phyloP scores from a whole-genome alignment of 2,113 vertebrate genomes.

The Rhynchopsitta pachyrhyncha region DNA sequence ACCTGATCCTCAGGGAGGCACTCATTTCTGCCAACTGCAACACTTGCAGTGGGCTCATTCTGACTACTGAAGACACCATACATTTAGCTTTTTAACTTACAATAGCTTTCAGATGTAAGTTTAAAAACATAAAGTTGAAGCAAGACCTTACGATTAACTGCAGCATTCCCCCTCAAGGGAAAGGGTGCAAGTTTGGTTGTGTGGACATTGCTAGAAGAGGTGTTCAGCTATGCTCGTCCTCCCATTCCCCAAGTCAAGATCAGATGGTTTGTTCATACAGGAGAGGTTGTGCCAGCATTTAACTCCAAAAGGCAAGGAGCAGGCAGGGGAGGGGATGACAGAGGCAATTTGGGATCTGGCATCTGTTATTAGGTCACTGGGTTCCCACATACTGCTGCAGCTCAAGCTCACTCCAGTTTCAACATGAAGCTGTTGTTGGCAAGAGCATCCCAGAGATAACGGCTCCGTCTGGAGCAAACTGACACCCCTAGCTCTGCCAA shows the following conservation, averaged over 20 bases:
- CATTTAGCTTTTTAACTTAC: background rate
- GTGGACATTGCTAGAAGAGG: background rate
- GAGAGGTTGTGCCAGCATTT: background rate
- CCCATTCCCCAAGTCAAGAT: background rate
- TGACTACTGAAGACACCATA: fast-evolving
- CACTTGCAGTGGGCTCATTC: background rate
- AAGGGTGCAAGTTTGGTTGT: background rate
- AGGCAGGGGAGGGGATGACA: background rate
- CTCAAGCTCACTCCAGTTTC: background rate
- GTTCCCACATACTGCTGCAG: background rate
- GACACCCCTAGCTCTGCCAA: background rate
- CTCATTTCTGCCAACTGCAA: background rate
- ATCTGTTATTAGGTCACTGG: background rate
- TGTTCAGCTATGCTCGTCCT: background rate
- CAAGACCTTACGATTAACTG: background rate
- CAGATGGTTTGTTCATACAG: background rate
- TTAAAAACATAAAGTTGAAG: background rate
- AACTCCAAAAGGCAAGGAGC: background rate
- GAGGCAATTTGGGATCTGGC: background rate
- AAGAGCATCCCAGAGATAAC: background rate
- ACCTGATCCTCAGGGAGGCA: background rate
- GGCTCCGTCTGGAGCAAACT: background rate
- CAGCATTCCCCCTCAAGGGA: background rate
- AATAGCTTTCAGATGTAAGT: background rate
- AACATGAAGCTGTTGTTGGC: background rate